These are phyloP conservation scores for Sylvia borin DNA, from an alignment of 2,797 vertebrate genomes.

Conservation along the genomic window DNA sequence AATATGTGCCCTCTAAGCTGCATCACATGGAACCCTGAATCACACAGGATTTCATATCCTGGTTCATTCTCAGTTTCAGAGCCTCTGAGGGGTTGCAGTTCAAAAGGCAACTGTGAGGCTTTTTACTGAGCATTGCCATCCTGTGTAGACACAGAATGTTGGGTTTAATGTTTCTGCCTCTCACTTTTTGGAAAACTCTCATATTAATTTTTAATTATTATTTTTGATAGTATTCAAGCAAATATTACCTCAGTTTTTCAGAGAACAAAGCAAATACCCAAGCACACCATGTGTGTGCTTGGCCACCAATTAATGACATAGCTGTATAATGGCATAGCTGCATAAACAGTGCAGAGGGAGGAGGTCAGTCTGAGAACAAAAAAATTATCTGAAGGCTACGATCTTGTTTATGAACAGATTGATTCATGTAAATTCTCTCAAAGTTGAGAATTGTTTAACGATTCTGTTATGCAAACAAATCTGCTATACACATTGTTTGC, in stretches of 20 bases:
- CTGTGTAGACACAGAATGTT: not conserved
- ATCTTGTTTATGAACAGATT: constrained; percentile 52
- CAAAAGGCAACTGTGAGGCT: not conserved
- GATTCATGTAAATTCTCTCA: constrained; percentile 41
- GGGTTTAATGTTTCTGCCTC: not conserved
- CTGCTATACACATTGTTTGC: constrained; percentile 54
- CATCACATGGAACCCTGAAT: not conserved
- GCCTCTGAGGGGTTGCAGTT: not conserved
- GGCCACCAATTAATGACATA: constrained; percentile 38
- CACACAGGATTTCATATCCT: not conserved
- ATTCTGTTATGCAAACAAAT: constrained; percentile 48
- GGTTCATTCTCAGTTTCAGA: not conserved
- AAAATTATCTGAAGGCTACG: not conserved
- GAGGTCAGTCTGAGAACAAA: constrained; percentile 37
- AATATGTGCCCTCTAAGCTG: not conserved
- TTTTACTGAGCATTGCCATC: not conserved
- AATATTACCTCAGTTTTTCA: not conserved
- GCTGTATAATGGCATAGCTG: constrained; percentile 38
- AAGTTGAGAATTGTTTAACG: constrained; percentile 21
- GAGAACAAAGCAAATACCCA: not conserved
- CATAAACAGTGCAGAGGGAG: constrained; percentile 50
- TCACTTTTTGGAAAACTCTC: not conserved
- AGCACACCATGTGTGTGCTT: constrained; percentile 20
- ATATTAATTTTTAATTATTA: not conserved
- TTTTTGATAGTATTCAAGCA: not conserved